Evolutionary conservation across 64 coral and sea anemone genomes (phyloP).

Genomic region (Anthopleura sola): DNA sequence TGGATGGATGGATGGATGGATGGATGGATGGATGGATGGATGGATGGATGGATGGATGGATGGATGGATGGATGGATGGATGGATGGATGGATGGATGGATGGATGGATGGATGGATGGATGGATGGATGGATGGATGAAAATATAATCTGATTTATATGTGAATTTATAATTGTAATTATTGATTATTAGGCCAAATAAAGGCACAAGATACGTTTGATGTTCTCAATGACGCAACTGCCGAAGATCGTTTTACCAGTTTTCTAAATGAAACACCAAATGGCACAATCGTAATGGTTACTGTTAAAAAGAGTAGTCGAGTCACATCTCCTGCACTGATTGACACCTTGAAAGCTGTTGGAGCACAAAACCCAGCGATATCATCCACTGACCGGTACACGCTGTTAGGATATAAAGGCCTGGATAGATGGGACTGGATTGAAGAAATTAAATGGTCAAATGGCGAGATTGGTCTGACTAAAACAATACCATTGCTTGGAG

Average conservation of each 20-base stretch:
- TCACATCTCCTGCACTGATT: not conserved
- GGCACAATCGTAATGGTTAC: not conserved
- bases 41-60: no score
- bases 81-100: no score
- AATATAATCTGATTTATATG: no score
- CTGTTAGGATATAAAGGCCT: slow-evolving; percentile 1
- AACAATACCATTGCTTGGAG: not conserved
- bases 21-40: no score
- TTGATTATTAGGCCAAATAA: not conserved
- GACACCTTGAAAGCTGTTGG: not conserved
- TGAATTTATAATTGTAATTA: not conserved
- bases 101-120: no score
- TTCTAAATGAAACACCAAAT: not conserved
- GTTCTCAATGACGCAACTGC: not conserved
- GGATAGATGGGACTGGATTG: slow-evolving; percentile 7
- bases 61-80: no score
- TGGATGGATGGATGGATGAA: no score
- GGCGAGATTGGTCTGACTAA: not conserved
- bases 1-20: no score
- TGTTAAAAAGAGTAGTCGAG: not conserved
- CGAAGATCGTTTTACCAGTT: not conserved
- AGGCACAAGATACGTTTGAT: not conserved
- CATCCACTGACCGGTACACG: not conserved
- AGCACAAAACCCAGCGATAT: not conserved
- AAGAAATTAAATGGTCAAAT: not conserved